Base-by-base conservation (phyloP, 2,113 vertebrate species). In the Cyprinodon variegatus region DNA sequence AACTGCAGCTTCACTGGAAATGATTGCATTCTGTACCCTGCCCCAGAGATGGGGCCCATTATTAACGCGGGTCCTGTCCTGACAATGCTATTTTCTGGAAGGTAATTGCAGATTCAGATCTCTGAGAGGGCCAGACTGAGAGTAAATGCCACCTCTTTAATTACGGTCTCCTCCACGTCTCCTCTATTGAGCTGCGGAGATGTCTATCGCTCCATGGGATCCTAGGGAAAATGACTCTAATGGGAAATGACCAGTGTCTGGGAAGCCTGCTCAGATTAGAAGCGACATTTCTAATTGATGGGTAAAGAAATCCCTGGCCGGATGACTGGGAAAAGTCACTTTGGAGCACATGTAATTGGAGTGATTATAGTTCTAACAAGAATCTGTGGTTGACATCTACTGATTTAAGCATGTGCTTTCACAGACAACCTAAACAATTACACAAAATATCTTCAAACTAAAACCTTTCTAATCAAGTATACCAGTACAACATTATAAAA, bases 261-360 rank as follows among this genome's bases (percentile, higher is more conserved):
- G 94, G 93, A 95, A 90, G 91, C 83, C 79, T 61, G 78, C 85
- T 88, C 91, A 97, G 96, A 98, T 99, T 97, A 96, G 95, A 98
- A 98, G 95, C 92, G 97, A 96, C 96, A 92, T 94, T 93, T 95
- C 95, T 98, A 99, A 98, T 99, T 97, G 96, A 97, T 95, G 96
- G 94, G 90, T 86, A 94, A 96, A 94, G 95, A 96, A 96, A 93
- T 96, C 92, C 96, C 96, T 95, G 91, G 95, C 95, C 85, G 91
- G 95, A 93, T 92, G 94, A 95, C 93, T 94, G 92, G 95, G 94
- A 96, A 96, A 93, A 95, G 96, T 96, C 96, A 97, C 96, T 97
- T 97, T 96, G 94, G 93, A 95, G 93, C 93, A 95, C 96, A 96
- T 95, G 94, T 97, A 97, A 96, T 97, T 97, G 95, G 95, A 96